These are phyloP conservation scores for Achatina immaculata DNA, from an alignment of 1,140 invertebrate genomes.

Conservation along the genomic window DNA sequence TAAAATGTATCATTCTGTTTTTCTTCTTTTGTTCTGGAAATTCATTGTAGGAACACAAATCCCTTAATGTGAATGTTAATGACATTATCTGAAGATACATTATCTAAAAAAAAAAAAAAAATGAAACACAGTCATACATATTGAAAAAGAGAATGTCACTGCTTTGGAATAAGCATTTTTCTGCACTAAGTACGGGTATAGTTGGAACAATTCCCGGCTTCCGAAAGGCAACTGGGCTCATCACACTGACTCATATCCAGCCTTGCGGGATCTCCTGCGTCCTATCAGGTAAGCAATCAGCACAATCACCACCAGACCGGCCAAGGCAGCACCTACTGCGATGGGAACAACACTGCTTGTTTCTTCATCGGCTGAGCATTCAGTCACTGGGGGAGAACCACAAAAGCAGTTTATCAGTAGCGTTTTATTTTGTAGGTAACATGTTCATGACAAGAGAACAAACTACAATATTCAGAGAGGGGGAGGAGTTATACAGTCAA, in stretches of 20 bases:
- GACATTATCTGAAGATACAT: too few relatives aligned
- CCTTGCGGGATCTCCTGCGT: conserved; percentile 74
- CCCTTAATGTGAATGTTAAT: too few relatives aligned
- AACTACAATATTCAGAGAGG: neutral
- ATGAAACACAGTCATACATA: neutral
- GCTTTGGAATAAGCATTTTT: too few relatives aligned
- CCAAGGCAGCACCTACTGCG: conserved; percentile 91
- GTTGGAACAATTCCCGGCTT: too few relatives aligned
- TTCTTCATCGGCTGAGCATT: conserved; percentile 51
- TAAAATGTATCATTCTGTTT: too few relatives aligned
- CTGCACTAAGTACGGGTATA: too few relatives aligned
- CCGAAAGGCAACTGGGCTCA: too few relatives aligned
- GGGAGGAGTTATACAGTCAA: too few relatives aligned
- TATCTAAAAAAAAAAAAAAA: neutral
- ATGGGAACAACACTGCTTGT: conserved; percentile 89
- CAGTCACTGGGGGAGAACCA: conserved; percentile 6
- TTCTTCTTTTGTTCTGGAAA: too few relatives aligned
- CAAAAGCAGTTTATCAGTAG: neutral
- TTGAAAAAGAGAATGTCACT: too few relatives aligned
- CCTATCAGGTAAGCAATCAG: conserved; percentile 92
- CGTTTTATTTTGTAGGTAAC: neutral
- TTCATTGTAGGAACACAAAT: too few relatives aligned
- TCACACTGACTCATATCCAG: conserved; percentile 67
- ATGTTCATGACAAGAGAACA: neutral
- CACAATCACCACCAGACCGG: conserved; percentile 89